phyloP scores from a whole-genome alignment of 2,888 invertebrate species.

The Urechis unicinctus region DNA sequence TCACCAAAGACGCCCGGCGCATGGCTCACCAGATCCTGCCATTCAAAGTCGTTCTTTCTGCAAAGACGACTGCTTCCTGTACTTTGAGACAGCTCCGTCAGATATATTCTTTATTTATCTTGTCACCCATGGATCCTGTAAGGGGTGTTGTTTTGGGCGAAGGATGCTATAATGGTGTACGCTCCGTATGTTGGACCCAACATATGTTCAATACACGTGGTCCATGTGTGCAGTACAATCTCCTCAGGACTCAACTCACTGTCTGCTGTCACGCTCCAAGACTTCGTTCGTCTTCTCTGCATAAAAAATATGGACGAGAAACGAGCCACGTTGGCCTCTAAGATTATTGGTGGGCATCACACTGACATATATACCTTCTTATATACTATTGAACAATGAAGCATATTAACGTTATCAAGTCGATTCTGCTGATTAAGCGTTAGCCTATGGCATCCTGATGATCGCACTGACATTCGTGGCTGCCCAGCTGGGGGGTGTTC shows the following conservation, averaged over 20 bases:
- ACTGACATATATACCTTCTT: no score
- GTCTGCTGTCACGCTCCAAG: conserved; percentile 84
- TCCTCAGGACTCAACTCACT: conserved; percentile 91
- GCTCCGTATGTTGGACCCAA: neutral
- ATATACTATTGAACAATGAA: no score
- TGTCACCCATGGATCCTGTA: no score
- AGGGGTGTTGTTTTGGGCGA: no score
- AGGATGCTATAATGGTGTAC: no score
- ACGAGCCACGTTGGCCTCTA: conserved; percentile 70
- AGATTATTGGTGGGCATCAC: conserved; percentile 56
- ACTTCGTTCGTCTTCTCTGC: conserved; percentile 67
- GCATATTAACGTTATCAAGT: no score
- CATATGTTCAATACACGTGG: neutral
- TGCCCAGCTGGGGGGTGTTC: conserved; percentile 76
- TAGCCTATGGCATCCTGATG: conserved; percentile 16
- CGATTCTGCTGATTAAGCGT: conserved; percentile 6
- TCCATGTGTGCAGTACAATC: conserved; percentile 66
- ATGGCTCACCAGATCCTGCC: no score
- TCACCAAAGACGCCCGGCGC: no score
- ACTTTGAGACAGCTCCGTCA: no score
- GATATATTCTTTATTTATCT: no score
- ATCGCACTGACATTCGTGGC: conserved; percentile 76
- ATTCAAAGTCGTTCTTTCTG: no score
- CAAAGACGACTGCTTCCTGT: no score
- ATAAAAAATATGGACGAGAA: conserved; percentile 65